Conservation (phyloP, 2,113 vertebrate genomes). For the Chaetorhynchus papuensis region DNA sequence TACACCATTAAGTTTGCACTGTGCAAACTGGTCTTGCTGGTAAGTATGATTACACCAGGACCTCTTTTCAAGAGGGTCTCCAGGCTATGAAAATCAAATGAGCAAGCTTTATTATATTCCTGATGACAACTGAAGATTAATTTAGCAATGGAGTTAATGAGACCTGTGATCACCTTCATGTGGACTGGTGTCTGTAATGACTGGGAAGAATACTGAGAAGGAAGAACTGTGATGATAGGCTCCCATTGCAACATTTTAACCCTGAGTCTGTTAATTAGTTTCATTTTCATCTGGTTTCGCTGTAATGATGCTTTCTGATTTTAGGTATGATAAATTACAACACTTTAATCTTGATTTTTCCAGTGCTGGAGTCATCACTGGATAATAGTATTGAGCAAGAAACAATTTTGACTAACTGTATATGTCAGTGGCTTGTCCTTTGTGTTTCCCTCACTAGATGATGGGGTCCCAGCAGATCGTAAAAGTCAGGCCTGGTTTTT, state of each 20-base stretch:
- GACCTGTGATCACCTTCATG: background rate
- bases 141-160: background rate
- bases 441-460: background rate
- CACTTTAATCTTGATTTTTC: background rate
- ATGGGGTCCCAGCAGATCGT: background rate
- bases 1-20: background rate
- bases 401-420: background rate
- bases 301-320: background rate
- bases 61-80: background rate
- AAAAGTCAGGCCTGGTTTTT: background rate
- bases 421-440: background rate
- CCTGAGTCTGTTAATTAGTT: background rate
- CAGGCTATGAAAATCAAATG: background rate
- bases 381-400: background rate
- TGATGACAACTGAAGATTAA: background rate
- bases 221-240: background rate
- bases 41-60: background rate
- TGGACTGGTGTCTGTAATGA: background rate
- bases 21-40: background rate
- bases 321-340: background rate
- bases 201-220: background rate
- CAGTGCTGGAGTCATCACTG: background rate
- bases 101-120: background rate
- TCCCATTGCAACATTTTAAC: background rate
- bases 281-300: background rate